Base-by-base conservation (phyloP, 2,888 invertebrate species). In the Tricholauxania praeusta region DNA sequence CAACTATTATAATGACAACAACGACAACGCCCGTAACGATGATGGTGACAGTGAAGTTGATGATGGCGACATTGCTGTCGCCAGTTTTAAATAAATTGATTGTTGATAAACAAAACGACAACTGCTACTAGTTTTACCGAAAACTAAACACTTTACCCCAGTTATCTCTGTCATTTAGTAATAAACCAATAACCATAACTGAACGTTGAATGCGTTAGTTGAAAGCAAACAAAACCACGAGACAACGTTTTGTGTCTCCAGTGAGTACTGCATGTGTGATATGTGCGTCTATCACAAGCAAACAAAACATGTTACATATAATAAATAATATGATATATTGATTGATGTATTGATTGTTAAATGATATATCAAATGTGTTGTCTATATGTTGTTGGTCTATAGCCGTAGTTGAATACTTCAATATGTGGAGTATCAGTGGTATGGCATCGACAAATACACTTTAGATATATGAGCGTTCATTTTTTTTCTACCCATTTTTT, bases 331-430 rank as follows among this genome's bases (percentile, higher is more conserved):
- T 53, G 70, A 52, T 52, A 48, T 62, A 70, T 62, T 70, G 70
- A 68, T 68, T 68, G 68, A 68, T 68, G 68, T 49, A 59, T 68
- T 68, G 68, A 70, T 70, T 70, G 70, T 62, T 70, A 62, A 70
- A 70, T 70, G 70, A 70, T 62, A 64, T 64, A 64, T 51, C 51
- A 51, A 64, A 64, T 51, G 19, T 22, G 64, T 19, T 64, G 64
- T 51, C 39, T 39, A 48, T 63, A 47, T 52, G n/a, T 51, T 49
- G 64, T 49, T 51, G 64, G 5, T 64, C 14, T 64, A 39, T 39
- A 39, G 7, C 6, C 10, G 2, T 39, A 39, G 39, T 39, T 39
- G 39, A 39, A 10, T 39, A 39, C 39, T 39, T 39, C 39, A 39
- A 39, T 39, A 39, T 39, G 39, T 7, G 10, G 39, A 49, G 22